Base-by-base conservation (phyloP, 2,113 vertebrate genomes). In the Xerus inauris region DNA sequence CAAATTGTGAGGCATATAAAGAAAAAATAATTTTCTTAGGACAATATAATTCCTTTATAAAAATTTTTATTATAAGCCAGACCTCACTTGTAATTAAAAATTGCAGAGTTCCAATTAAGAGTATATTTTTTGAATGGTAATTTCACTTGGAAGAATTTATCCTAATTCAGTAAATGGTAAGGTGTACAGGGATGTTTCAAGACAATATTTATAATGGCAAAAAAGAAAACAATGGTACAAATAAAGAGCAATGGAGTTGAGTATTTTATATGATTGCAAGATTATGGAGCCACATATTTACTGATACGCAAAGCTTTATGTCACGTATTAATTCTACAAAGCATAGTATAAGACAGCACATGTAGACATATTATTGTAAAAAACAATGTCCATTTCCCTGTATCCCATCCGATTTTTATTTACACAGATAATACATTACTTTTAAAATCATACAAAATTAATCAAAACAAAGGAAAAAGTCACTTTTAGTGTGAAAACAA, bases 11-110 rank as follows among this genome's bases (percentile, higher is more conserved):
- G 19, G 19, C 7, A 92, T 73, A 89, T 14, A 80, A 94, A 80
- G 8, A 76, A 76, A 96, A 94, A 96, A 83, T 85, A 87, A 85
- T 77, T 93, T 91, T 77, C 73, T 88, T 71, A 81, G 16, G 47
- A 90, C 6, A 73, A 14, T 32, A 67, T 38, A 42, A 69, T 84
- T 88, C 54, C 71, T 92, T 90, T 93, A 65, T 3, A 67, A 54
- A 88, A 75, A 10, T 24, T 49, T 73, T 49, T 22, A 93, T 54
- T 54, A 54, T 54, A 54, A 54, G 54, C 19, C 54, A 49, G 42
- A 64, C 19, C 2, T 93, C 30, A 77, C 20, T 81, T 59, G 16
- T 93, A 86, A 76, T 54, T 92, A 28, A 86, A 59, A 67, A 92
- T 67, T 79, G 30, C 10, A 91, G 28, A 92, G 49, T 86, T 40